Evolutionary conservation across 2,888 invertebrate genomes (phyloP).

Genomic region (Zelleria hepariella): DNA sequence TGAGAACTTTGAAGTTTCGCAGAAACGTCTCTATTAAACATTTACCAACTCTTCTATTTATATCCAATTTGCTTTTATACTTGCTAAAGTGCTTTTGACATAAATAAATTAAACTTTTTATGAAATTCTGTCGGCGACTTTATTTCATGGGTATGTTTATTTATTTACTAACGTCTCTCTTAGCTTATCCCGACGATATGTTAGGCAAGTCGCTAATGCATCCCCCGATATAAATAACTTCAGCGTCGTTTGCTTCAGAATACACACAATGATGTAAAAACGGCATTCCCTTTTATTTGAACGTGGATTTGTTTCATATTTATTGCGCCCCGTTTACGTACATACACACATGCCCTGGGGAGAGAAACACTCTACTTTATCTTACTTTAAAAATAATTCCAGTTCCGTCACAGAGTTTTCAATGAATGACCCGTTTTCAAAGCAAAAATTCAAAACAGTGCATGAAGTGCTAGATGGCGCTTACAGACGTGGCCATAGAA

Average conservation of each 20-base stretch:
- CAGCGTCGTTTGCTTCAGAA: conserved; percentile 67
- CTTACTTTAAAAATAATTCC: conserved; percentile 1
- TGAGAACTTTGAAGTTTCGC: too few species aligned
- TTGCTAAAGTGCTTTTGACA: too few species aligned
- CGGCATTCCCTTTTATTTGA: conserved; percentile 61
- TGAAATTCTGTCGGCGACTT: too few species aligned
- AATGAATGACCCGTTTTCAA: too few species aligned
- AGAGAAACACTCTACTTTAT: conserved; percentile 16
- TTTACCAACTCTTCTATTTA: too few species aligned
- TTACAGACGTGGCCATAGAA: too few species aligned
- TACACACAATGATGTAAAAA: conserved; percentile 65
- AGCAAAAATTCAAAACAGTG: too few species aligned
- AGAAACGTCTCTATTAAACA: too few species aligned
- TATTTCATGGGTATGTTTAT: too few species aligned
- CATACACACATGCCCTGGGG: conserved; percentile 32
- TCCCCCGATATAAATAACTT: conserved; percentile 61
- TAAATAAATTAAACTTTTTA: too few species aligned
- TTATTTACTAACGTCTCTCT: neutral
- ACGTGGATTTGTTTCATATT: conserved; percentile 68
- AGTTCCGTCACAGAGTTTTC: conserved; percentile 2
- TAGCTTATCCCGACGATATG: neutral
- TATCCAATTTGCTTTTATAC: too few species aligned
- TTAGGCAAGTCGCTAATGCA: neutral
- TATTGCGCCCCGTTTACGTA: conserved; percentile 43
- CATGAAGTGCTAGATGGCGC: too few species aligned